Evolutionary conservation across 2,113 vertebrate species (phyloP).

Genomic region (Sebastes fasciatus): DNA sequence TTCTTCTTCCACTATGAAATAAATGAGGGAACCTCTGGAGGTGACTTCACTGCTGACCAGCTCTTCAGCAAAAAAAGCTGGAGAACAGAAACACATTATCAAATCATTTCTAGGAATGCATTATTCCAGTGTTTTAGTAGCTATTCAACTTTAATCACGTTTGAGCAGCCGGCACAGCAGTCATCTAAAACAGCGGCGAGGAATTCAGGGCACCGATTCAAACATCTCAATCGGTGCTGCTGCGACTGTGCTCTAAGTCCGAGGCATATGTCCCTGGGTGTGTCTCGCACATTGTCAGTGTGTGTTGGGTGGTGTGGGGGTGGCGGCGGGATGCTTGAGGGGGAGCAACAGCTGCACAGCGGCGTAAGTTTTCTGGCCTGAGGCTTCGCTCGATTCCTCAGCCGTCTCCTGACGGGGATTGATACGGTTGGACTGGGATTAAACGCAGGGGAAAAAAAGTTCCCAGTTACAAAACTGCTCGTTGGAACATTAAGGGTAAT

Average conservation of each 20-base stretch:
- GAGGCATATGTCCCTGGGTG: constrained; percentile 72
- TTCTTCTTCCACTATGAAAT: not conserved
- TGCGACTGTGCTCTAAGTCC: constrained; percentile 6
- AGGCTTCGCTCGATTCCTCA: not conserved
- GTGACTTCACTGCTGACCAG: not conserved
- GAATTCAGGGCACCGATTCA: constrained; percentile 62
- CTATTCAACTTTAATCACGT: constrained; percentile 56
- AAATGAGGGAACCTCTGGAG: not conserved
- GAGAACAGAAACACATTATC: constrained; percentile 25
- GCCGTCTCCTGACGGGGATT: not conserved
- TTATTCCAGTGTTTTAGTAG: constrained; percentile 58
- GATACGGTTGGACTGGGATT: not conserved
- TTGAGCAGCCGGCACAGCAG: constrained; percentile 1
- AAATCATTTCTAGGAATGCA: constrained; percentile 39
- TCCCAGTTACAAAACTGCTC: not conserved
- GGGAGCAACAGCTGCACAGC: constrained; percentile 73
- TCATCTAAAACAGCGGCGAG: constrained; percentile 18
- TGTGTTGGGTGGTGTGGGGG: constrained; percentile 1
- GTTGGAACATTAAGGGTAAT: not conserved
- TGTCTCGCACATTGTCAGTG: constrained; percentile 52
- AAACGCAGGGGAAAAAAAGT: not conserved
- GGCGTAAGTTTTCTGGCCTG: constrained; percentile 1
- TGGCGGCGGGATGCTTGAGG: constrained; percentile 25
- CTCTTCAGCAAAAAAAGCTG: not conserved
- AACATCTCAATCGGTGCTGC: constrained; percentile 63